phyloP scores from a whole-genome alignment of 2,888 invertebrate genomes.

The Halictus quadricinctus region DNA sequence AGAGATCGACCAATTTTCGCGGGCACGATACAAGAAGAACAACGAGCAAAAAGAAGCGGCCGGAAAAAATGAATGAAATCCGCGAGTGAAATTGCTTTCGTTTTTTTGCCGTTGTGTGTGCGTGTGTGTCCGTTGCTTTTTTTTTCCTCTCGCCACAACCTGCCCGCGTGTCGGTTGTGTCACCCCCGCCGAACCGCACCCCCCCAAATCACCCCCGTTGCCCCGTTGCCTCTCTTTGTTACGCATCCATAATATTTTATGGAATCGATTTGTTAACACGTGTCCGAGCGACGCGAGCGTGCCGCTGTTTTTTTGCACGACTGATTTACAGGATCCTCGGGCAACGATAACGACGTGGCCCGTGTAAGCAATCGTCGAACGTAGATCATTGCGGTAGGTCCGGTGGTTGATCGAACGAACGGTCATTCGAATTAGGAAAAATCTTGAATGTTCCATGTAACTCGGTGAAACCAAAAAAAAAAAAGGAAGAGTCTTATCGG shows the following conservation, averaged over 20 bases:
- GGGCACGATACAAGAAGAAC: slow-evolving; percentile 42
- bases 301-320: slow-evolving; percentile 13
- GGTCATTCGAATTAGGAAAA: neutral
- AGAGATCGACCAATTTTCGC: neutral
- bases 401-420: neutral
- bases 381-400: neutral
- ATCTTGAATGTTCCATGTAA: neutral
- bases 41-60: slow-evolving; percentile 23
- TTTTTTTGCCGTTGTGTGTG: slow-evolving; percentile 39
- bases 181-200: slow-evolving; percentile 1
- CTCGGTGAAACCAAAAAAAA: neutral
- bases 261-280: slow-evolving; percentile 67
- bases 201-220: neutral
- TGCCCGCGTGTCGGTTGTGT: slow-evolving; percentile 38
- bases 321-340: slow-evolving; percentile 35
- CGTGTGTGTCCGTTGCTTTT: neutral
- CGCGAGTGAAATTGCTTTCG: slow-evolving; percentile 67
- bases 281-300: slow-evolving; percentile 38
- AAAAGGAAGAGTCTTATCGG: neutral
- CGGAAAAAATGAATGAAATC: slow-evolving; percentile 60
- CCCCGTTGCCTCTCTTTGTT: slow-evolving; percentile 20
- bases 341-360: slow-evolving; percentile 15
- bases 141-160: slow-evolving; percentile 1
- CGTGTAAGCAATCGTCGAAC: neutral
- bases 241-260: slow-evolving; percentile 63